Evolutionary conservation across 2,797 vertebrate species (phyloP).

Genomic region (Chiroxiphia lanceolata): DNA sequence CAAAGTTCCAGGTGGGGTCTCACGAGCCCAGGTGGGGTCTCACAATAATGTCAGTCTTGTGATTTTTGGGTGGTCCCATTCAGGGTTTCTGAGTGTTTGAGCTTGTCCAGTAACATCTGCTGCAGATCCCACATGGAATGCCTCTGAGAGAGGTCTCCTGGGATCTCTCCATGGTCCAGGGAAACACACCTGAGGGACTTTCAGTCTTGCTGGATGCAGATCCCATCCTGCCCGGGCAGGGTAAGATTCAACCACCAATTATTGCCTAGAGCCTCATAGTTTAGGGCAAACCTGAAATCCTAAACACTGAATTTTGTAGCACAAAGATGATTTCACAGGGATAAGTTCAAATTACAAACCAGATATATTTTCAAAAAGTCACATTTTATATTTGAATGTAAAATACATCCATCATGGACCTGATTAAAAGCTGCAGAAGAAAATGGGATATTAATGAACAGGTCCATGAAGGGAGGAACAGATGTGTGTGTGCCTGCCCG

Average conservation of each 20-base stretch:
- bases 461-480: background rate
- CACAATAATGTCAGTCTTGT: background rate
- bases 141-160: fast-evolving
- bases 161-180: background rate
- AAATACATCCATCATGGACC: background rate
- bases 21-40: background rate
- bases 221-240: background rate
- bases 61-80: background rate
- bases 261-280: background rate
- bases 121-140: background rate
- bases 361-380: background rate
- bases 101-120: background rate
- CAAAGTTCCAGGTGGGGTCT: background rate
- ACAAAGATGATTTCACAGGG: background rate
- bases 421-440: background rate
- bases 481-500: background rate
- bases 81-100: background rate
- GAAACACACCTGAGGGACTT: background rate
- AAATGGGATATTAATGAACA: background rate
- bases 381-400: background rate
- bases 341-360: background rate
- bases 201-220: background rate
- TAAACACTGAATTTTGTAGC: background rate
- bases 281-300: background rate
- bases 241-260: background rate